These are phyloP conservation scores for Gadopsis marmoratus DNA, from an alignment of 2,797 vertebrate genomes.

Conservation along the genomic window DNA sequence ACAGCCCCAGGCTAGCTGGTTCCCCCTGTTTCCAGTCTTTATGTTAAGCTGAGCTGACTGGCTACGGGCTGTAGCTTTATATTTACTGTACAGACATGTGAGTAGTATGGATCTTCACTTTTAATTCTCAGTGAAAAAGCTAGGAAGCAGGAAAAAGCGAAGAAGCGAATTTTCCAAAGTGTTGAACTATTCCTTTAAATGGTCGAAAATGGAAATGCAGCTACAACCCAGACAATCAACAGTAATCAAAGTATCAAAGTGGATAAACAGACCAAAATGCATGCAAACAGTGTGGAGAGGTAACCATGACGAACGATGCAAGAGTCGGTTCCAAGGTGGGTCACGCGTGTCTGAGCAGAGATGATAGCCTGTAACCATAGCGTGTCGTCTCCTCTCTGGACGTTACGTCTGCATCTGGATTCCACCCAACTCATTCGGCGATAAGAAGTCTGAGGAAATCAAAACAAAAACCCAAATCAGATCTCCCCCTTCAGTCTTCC, in stretches of 20 bases:
- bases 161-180: not conserved
- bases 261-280: constrained; percentile 29
- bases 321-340: constrained; percentile 56
- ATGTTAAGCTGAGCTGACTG: not conserved
- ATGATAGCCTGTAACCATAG: constrained; percentile 78
- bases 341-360: constrained; percentile 67
- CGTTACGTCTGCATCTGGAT: constrained; percentile 72
- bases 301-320: constrained; percentile 59
- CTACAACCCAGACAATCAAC: constrained; percentile 13
- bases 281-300: constrained; percentile 35
- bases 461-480: constrained; percentile 81
- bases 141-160: not conserved
- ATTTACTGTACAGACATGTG: not conserved
- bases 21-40: not conserved
- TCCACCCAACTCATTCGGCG: constrained; percentile 68
- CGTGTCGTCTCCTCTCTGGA: constrained; percentile 76
- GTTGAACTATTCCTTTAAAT: not conserved
- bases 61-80: not conserved
- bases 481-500: constrained; percentile 79
- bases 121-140: not conserved
- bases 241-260: constrained; percentile 8
- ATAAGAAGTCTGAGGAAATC: constrained; percentile 80
- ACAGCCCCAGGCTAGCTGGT: not conserved
- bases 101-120: not conserved
- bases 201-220: not conserved